Evolutionary conservation across 2,888 invertebrate species (phyloP).

Genomic region (Alloplasta piceator): DNA sequence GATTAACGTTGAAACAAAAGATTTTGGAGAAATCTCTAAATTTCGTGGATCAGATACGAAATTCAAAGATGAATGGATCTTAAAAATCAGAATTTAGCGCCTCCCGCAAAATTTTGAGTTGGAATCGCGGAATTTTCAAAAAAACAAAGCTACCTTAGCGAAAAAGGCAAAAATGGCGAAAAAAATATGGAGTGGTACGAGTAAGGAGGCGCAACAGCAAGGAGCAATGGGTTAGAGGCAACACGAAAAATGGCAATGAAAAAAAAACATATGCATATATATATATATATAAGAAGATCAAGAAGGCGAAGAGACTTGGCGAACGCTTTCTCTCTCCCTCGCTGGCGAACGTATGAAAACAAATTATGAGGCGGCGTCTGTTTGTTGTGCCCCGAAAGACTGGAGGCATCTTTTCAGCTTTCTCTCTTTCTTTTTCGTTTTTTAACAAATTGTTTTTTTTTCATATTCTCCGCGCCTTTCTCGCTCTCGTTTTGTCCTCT

Average conservation of each 20-base stretch:
- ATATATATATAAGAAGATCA: slow-evolving; percentile 55
- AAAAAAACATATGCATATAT: slow-evolving; percentile 49
- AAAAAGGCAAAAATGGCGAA: no score
- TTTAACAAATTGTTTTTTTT: background rate
- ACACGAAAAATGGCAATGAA: slow-evolving; percentile 60
- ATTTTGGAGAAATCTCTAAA: no score
- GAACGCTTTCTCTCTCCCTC: slow-evolving; percentile 66
- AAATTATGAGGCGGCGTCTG: slow-evolving; percentile 82
- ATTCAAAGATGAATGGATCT: no score
- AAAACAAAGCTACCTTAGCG: background rate
- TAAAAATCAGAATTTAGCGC: no score
- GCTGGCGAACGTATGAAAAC: slow-evolving; percentile 80
- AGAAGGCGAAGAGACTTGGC: slow-evolving; percentile 66
- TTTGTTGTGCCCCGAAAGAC: slow-evolving; percentile 77
- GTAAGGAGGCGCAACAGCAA: slow-evolving; percentile 37
- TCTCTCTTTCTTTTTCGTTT: slow-evolving; percentile 29
- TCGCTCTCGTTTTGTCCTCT: slow-evolving; percentile 59
- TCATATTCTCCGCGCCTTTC: slow-evolving; percentile 26
- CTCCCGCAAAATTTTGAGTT: no score
- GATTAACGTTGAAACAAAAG: no score
- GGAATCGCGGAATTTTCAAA: background rate
- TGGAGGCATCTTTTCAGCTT: slow-evolving; percentile 62
- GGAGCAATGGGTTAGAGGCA: slow-evolving; percentile 44
- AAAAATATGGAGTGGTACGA: slow-evolving; percentile 40
- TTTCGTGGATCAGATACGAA: no score